A percentile compares a stretch with the other conserved stretches of the same genome.
These are phyloP conservation scores for Melikaiella ostensackeni DNA, from an alignment of 2,888 invertebrate species.

Conservation along the genomic window DNA sequence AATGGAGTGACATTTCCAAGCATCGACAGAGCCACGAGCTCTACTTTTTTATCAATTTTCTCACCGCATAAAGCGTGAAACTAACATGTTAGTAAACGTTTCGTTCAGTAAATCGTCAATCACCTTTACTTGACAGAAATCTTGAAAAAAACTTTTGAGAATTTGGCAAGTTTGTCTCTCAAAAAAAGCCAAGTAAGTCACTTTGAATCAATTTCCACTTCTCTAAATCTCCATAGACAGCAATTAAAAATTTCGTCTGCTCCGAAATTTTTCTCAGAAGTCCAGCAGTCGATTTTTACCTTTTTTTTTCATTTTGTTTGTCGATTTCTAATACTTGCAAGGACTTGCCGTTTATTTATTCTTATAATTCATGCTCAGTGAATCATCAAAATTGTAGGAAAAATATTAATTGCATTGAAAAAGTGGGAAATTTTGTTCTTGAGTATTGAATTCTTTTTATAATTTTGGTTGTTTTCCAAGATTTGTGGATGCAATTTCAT, in stretches of 20 bases:
- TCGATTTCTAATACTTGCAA: neutral
- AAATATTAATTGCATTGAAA: neutral
- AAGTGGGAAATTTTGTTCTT: neutral
- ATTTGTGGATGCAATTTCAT: neutral
- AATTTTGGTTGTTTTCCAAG: neutral
- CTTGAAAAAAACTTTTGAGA: neutral
- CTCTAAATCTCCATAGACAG: neutral
- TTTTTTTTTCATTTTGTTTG: neutral
- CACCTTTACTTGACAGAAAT: conserved; percentile 6
- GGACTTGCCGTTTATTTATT: neutral
- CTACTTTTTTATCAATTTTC: neutral
- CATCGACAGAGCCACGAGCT: neutral
- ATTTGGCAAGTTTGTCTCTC: neutral
- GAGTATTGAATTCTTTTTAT: neutral
- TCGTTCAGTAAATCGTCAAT: neutral
- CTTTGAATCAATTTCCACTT: neutral
- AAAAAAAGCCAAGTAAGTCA: neutral
- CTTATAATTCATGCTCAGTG: neutral
- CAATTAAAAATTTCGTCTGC: neutral
- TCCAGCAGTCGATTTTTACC: neutral
- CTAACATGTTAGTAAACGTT: neutral
- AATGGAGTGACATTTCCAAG: conserved; percentile 9
- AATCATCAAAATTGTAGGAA: neutral
- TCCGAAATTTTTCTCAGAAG: neutral
- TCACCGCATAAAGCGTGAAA: neutral